phyloP scores from a whole-genome alignment of 2,888 invertebrate species.

The Syrphus vitripennis region DNA sequence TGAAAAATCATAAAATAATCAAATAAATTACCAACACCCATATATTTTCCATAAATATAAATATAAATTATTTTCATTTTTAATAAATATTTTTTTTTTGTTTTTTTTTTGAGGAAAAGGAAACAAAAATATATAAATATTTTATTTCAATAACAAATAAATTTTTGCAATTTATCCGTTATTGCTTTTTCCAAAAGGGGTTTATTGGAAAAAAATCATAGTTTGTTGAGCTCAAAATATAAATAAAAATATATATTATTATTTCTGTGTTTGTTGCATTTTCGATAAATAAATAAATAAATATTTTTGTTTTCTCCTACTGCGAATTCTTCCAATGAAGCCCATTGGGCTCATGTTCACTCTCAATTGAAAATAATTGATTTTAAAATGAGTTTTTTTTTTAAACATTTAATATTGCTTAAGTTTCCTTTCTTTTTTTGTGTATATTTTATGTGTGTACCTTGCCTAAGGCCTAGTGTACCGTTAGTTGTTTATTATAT shows the following conservation, averaged over 20 bases:
- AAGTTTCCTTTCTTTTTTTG: constrained; percentile 8
- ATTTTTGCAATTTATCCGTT: constrained; percentile 40
- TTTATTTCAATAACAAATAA: constrained; percentile 21
- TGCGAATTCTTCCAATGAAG: constrained; percentile 70
- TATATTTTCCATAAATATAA: constrained; percentile 48
- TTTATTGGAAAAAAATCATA: constrained; percentile 66
- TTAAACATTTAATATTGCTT: constrained; percentile 40
- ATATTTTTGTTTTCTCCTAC: constrained; percentile 49
- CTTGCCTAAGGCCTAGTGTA: constrained; percentile 62
- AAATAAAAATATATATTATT: constrained; percentile 64
- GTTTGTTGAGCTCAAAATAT: constrained; percentile 58
- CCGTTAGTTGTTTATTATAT: constrained; percentile 8
- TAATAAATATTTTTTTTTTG: constrained; percentile 34
- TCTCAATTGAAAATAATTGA: constrained; percentile 65
- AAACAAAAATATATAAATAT: constrained; percentile 35
- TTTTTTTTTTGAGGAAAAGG: constrained; percentile 25
- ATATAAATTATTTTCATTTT: constrained; percentile 14
- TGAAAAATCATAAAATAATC: constrained; percentile 49
- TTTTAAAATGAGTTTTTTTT: constrained; percentile 15
- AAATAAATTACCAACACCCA: constrained; percentile 67
- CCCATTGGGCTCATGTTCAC: constrained; percentile 65
- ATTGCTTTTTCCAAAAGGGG: constrained; percentile 51
- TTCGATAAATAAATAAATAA: constrained; percentile 56
- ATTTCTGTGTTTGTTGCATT: background rate
- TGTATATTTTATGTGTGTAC: background rate